phyloP scores from a whole-genome alignment of 2,113 vertebrate genomes.

The Pangasianodon hypophthalmus region DNA sequence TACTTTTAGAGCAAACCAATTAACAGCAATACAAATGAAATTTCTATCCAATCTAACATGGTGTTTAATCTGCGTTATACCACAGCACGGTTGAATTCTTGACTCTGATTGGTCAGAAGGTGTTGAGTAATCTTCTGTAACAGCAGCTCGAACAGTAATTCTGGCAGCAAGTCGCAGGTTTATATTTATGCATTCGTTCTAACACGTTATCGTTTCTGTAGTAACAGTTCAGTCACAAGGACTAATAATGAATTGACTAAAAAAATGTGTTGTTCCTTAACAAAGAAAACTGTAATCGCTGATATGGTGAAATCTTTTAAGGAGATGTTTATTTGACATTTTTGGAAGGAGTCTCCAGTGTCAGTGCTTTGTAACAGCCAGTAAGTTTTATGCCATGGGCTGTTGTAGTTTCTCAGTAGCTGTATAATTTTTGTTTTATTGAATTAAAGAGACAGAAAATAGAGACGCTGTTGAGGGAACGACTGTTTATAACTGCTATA shows the following conservation, averaged over 20 bases:
- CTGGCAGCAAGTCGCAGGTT: too few relatives aligned
- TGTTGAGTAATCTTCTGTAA: too few relatives aligned
- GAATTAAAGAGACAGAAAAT: too few relatives aligned
- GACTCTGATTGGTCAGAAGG: neutral
- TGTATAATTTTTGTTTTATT: too few relatives aligned
- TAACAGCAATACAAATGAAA: too few relatives aligned
- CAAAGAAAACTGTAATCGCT: neutral
- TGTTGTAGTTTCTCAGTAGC: too few relatives aligned
- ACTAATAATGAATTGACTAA: neutral
- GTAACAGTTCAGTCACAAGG: neutral
- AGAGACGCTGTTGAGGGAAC: too few relatives aligned
- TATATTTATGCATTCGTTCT: neutral
- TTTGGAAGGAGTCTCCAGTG: neutral
- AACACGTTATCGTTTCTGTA: neutral
- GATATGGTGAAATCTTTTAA: too few relatives aligned
- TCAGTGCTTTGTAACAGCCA: neutral
- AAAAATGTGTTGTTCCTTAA: neutral
- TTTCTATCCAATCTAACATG: neutral
- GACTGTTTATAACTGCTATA: too few relatives aligned
- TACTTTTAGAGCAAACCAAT: too few relatives aligned
- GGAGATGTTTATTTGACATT: neutral
- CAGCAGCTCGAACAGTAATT: too few relatives aligned
- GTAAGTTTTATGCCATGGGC: neutral
- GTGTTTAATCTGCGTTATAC: neutral
- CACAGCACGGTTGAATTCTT: neutral